Base-by-base conservation (phyloP, 2,797 vertebrate species). In the Schizopygopsis pylzovi region DNA sequence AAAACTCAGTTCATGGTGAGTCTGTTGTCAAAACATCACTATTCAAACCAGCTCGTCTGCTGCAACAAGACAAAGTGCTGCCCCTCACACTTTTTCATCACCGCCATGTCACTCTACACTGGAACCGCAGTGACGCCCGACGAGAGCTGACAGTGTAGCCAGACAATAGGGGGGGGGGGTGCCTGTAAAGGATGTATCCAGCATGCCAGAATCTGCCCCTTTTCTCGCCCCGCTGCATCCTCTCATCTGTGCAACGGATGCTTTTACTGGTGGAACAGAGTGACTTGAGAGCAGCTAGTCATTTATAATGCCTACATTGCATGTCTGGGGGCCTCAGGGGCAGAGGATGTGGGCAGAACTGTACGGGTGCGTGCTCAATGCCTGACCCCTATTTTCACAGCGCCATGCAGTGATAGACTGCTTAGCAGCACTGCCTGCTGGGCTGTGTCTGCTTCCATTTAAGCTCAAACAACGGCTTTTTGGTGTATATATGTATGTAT, bases 91-190 rank as follows among this genome's bases (percentile, higher is more conserved):
- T 47, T 47, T 79, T 89, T 90, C 82, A 86, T 90, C 90, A 90
- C 65, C 59, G 75, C 54, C 87, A 79, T 83, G 88, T 85, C 86
- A 90, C 72, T 86, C 81, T 79, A 75, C 47, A 79, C 79, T 81
- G 84, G 78, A 84, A 83, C 59, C 82, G 80, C 76, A 88, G 33
- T 82, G 86, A 79, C 37, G 67, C 84, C 85, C 79, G 85, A 88
- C 41, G 20, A 90, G 86, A 89, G 56, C 52, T 78, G 88, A 90
- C 89, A 88, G 86, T 76, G 43, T 52, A 85, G 78, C 63, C 88
- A 87, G 88, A 86, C 85, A 49, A 79, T n/a, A 37, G 81, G 56
- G 70, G 11, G 49, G 33, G 25, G 25, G 25, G 25, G 25, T 43
- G 45, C 11, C 28, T 84, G 79, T 78, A 28, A 52, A 54, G 84